Evolutionary conservation across 1,140 invertebrate species (phyloP).

Genomic region (Tetraneura akinire): DNA sequence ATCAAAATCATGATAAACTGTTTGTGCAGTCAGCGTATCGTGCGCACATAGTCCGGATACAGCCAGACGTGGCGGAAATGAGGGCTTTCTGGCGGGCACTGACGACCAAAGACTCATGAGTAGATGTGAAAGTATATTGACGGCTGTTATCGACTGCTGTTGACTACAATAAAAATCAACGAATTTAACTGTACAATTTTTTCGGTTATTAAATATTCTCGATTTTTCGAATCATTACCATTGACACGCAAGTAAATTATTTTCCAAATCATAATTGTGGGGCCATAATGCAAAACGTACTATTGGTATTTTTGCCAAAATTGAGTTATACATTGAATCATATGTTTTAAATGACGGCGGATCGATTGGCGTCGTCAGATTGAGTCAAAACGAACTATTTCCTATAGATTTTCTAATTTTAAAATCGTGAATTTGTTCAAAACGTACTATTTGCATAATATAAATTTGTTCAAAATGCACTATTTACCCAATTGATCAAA

Average conservation of each 20-base stretch:
- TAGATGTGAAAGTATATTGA: neutral
- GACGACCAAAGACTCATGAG: constrained; percentile 9
- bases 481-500: too few species aligned
- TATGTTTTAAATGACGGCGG: too few species aligned
- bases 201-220: neutral
- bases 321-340: too few species aligned
- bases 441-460: too few species aligned
- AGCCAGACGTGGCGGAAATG: constrained; percentile 44
- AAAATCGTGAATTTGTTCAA: too few species aligned
- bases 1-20: constrained; percentile 9
- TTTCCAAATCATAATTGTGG: too few species aligned
- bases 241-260: neutral
- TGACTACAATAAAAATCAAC: neutral
- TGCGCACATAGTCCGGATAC: constrained; percentile 29
- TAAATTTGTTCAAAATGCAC: too few species aligned
- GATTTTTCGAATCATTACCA: constrained; percentile 29
- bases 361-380: too few species aligned
- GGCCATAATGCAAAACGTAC: too few species aligned
- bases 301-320: too few species aligned
- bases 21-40: constrained; percentile 46
- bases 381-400: too few species aligned
- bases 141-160: constrained; percentile 1
- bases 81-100: constrained; percentile 29
- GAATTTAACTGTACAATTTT: constrained; percentile 9
- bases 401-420: too few species aligned